A percentile compares a stretch with the other conserved stretches of the same genome.
Conservation (phyloP, 2,797 vertebrate species). For the Apogon talboti region DNA sequence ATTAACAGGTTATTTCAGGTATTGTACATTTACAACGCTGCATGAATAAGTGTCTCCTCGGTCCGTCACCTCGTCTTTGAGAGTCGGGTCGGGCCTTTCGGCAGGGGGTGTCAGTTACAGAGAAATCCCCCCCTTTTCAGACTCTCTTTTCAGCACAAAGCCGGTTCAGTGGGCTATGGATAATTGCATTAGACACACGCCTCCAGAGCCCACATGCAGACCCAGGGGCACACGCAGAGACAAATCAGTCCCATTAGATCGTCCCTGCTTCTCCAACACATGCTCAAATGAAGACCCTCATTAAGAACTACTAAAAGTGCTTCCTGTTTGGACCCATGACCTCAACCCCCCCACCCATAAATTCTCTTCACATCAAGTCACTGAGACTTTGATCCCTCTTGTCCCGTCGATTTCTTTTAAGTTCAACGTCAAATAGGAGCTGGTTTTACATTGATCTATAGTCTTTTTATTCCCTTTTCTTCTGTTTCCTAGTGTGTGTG, state of each 20-base stretch:
- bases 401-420: neutral
- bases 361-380: constrained; percentile 12
- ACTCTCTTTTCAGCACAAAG: constrained; percentile 67
- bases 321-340: constrained; percentile 43
- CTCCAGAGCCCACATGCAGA: constrained; percentile 40
- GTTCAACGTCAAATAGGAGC: constrained; percentile 2
- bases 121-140: constrained; percentile 71
- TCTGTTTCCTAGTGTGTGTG: constrained; percentile 31
- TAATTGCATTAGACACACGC: constrained; percentile 76
- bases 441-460: constrained; percentile 27
- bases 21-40: constrained; percentile 15
- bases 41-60: constrained; percentile 9
- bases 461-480: constrained; percentile 16
- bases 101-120: constrained; percentile 73
- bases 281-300: constrained; percentile 29
- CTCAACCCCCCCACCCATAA: neutral
- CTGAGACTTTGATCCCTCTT: constrained; percentile 1
- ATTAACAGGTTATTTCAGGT: constrained; percentile 23
- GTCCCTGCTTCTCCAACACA: constrained; percentile 11
- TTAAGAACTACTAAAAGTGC: constrained; percentile 33
- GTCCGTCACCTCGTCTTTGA: constrained; percentile 10
- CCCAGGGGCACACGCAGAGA: constrained; percentile 48
- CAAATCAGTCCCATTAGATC: constrained; percentile 54
- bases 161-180: constrained; percentile 52
- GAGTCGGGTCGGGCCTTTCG: constrained; percentile 29